Evolutionary conservation across 2,113 vertebrate genomes (phyloP), one percentile per base, ranked within the genome.

Genomic region (Macaca mulatta): DNA sequence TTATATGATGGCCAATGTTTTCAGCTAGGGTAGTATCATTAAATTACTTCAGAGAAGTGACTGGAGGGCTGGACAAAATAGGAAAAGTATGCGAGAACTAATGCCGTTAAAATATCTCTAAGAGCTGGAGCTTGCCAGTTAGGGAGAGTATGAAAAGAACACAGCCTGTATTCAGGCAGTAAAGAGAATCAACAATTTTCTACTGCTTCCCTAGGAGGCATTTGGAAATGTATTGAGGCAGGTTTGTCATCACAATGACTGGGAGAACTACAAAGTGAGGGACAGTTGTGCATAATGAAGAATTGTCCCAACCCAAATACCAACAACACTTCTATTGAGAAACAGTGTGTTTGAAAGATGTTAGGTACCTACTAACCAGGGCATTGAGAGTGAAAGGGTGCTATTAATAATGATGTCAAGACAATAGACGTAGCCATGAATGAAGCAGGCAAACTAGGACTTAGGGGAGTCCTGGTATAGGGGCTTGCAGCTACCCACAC

Each of bases 1-100:
- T 93, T 96, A 69, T 90, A 80, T 48, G 30, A 77, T 95, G 90
- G 80, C 32, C 88, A 89, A 5, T 38, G 48, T 88, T 92, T 97
- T 83, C 55, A 59, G 2, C 6, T 61, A 77, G 27, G 30, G 18
- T 57, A 35, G 59, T 80, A 38, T 78, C 70, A 74, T 55, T 92
- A 25, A 92, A 69, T 67, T 72, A 55, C 45, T 80, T 93, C 38
- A 48, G 67, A 64, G 43, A 95, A 96, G 52, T 70, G 77, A 96
- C 38, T 50, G 67, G 17, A 91, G 18, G n/a, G 23, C 27, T 78
- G 43, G 79, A 78, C 43, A 92, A 92, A 96, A 89, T 74, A 85
- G 86, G 40, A 61, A 75, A 83, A 82, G 59, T 86, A 52, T 93
- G 57, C 25, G 72, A 82, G 74, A 96, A 83, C 52, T 59, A 83